Evolutionary conservation across 2,797 vertebrate species (phyloP).

Genomic region (Amblyopsis hoosieri): DNA sequence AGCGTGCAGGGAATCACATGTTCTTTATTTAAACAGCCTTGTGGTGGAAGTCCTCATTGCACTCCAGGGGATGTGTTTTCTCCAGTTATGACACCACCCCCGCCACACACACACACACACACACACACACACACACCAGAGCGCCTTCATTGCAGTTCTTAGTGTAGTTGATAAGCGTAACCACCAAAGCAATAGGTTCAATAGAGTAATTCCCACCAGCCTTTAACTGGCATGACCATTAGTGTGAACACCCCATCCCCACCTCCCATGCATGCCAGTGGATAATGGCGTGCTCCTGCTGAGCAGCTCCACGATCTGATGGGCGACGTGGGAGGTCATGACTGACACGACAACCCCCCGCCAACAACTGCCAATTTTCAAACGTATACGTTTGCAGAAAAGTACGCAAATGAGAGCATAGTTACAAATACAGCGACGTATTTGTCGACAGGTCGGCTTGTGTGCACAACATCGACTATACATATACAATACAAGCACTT

Average conservation of each 20-base stretch:
- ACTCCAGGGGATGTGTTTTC: constrained; percentile 21
- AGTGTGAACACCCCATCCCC: constrained; percentile 50
- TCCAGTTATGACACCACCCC: constrained; percentile 27
- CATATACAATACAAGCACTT: not conserved
- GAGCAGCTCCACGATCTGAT: constrained; percentile 57
- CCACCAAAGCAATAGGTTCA: constrained; percentile 61
- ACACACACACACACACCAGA: not conserved
- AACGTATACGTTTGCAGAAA: constrained; percentile 19
- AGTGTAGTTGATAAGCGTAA: constrained; percentile 45
- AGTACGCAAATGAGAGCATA: constrained; percentile 16
- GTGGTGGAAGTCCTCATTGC: not conserved
- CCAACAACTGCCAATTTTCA: constrained; percentile 11
- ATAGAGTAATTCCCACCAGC: constrained; percentile 65
- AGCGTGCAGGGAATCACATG: not conserved
- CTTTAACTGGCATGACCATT: constrained; percentile 64
- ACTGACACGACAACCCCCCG: constrained; percentile 42
- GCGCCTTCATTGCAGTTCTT: constrained; percentile 39
- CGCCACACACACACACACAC: not conserved
- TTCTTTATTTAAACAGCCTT: not conserved
- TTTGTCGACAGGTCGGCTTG: not conserved
- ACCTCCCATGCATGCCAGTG: constrained; percentile 60
- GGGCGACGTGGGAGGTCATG: constrained; percentile 70
- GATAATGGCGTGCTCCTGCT: constrained; percentile 65
- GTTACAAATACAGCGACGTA: constrained; percentile 1
- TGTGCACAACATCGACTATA: not conserved